Conservation (phyloP, 2,113 vertebrate genomes). For the Loxodonta africana region DNA sequence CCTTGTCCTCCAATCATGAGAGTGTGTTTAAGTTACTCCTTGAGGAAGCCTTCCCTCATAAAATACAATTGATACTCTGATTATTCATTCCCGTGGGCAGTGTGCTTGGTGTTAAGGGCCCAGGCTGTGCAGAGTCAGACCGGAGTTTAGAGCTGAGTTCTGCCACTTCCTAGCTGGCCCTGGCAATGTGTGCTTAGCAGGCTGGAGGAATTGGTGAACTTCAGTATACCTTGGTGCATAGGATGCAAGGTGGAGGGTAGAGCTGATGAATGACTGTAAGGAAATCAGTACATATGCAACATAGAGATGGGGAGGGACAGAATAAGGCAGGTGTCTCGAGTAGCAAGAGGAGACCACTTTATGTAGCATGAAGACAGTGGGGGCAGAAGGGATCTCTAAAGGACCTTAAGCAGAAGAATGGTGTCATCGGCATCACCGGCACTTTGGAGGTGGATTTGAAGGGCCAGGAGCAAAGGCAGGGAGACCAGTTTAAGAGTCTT, state of each 20-base stretch:
- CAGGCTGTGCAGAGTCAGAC: neutral
- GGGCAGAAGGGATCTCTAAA: neutral
- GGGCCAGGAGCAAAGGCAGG: neutral
- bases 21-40: neutral
- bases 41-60: neutral
- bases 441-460: neutral
- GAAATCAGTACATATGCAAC: neutral
- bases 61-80: fast-evolving
- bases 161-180: neutral
- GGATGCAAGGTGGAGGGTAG: fast-evolving
- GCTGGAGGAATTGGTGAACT: neutral
- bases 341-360: neutral
- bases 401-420: neutral
- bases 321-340: neutral
- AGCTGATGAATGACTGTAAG: neutral
- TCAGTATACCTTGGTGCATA: neutral
- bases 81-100: too few relatives aligned
- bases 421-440: neutral
- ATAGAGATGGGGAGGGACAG: neutral
- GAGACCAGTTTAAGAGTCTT: neutral
- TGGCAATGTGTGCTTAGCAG: fast-evolving
- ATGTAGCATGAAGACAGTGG: neutral
- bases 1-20: neutral
- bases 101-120: neutral
- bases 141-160: neutral